A percentile compares a stretch with the other conserved stretches of the same genome.
Conservation (phyloP, 2,113 vertebrate genomes). For the Chitala chitala region DNA sequence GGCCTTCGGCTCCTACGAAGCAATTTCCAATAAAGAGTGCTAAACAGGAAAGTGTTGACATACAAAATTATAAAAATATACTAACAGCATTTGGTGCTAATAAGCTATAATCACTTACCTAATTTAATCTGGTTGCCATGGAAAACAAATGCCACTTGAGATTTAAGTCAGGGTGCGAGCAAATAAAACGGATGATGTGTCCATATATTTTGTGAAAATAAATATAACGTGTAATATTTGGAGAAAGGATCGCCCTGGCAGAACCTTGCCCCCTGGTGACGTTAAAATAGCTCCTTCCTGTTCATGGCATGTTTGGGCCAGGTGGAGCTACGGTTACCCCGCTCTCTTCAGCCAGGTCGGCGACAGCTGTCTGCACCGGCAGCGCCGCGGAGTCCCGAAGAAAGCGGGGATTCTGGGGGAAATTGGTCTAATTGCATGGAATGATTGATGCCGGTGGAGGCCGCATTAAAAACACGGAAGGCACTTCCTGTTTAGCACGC, state of each 20-base stretch:
- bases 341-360: slow-evolving; percentile 61
- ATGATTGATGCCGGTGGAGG: slow-evolving; percentile 89
- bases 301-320: slow-evolving; percentile 56
- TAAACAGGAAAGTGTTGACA: slow-evolving; percentile 70
- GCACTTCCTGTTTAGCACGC: slow-evolving; percentile 64
- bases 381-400: slow-evolving; percentile 74
- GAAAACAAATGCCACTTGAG: slow-evolving; percentile 74
- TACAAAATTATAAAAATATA: slow-evolving; percentile 74
- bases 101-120: slow-evolving; percentile 70
- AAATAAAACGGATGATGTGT: slow-evolving; percentile 65
- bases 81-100: slow-evolving; percentile 70
- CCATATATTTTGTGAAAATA: slow-evolving; percentile 24
- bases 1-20: slow-evolving; percentile 59
- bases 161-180: slow-evolving; percentile 68
- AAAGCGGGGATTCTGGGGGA: slow-evolving; percentile 78
- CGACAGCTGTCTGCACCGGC: slow-evolving; percentile 88
- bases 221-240: slow-evolving; percentile 24
- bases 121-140: slow-evolving; percentile 80
- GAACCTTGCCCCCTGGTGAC: slow-evolving; percentile 62
- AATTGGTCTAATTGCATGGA: slow-evolving; percentile 84
- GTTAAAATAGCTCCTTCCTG: slow-evolving; percentile 67
- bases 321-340: slow-evolving; percentile 59
- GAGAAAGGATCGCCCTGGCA: slow-evolving; percentile 43
- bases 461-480: slow-evolving; percentile 75
- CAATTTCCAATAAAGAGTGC: slow-evolving; percentile 64